Evolutionary conservation across 2,888 invertebrate species (phyloP), one percentile per base, ranked within the genome.

Genomic region (Octodonta nipae): DNA sequence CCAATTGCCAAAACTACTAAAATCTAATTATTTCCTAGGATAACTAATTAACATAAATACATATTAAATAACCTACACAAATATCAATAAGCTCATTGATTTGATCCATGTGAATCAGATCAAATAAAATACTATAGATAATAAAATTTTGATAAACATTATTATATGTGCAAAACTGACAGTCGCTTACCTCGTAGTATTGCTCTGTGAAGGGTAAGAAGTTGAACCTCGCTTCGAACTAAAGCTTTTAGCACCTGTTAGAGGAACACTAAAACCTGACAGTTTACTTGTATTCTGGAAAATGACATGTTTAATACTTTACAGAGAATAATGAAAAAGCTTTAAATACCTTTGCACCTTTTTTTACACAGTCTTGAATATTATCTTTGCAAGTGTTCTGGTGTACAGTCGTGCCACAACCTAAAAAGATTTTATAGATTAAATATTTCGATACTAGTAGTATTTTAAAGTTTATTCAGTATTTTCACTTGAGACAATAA

Each of bases 361-460:
- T 81, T 57, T 82, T 81, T 45, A 73, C 76, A 61, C 89, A 91
- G 52, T 86, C 84, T 32, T 75, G 66, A 43, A 86, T 78, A 65
- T 85, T 83, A 56, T 91, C 91, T 60, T 87, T 88, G 61, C 88
- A 87, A 15, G 78, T 74, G 56, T 78, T 79, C 55, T 88, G 83
- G 61, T 88, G 89, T 30, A 89, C 84, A 32, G 79, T 84, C 47
- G 81, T 77, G 44, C 82, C 78, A 61, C 89, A 91, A 64, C 77
- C 87, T 87, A 66, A 13, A 60, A 60, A 37, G 44, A 38, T 43
- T 6, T 14, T 24, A 17, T 8, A 8, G 26, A 33, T 1, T 27
- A 20, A 11, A 13, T 14, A n/a, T 22, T 10, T 30, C 15, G 28
- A 15, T 5, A 15, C 17, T 17, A 6, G n/a, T n/a, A n/a, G n/a